These are phyloP conservation scores for Drosophila nigromelanica DNA, from an alignment of 1,140 invertebrate species.

Conservation along the genomic window DNA sequence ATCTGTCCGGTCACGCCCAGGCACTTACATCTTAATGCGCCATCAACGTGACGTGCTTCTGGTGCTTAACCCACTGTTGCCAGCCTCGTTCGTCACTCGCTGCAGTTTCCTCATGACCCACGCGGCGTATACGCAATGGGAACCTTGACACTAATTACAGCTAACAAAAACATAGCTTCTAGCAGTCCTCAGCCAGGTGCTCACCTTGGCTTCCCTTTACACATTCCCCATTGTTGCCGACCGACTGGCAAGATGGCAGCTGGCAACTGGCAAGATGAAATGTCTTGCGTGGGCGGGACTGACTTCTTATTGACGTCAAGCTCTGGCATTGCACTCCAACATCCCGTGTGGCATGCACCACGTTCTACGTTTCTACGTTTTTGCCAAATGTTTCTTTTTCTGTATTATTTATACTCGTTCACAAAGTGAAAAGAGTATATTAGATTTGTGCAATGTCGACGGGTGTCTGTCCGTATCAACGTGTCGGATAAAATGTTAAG, in stretches of 20 bases:
- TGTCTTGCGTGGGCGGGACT: constrained; percentile 11
- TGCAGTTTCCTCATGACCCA: constrained; percentile 19
- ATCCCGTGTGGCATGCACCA: constrained; percentile 10
- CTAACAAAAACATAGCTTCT: constrained; percentile 48
- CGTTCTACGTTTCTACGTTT: background rate
- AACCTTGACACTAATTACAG: constrained; percentile 77
- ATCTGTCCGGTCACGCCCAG: constrained; percentile 52
- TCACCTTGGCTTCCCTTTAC: constrained; percentile 31
- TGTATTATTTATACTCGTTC: background rate
- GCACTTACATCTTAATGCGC: constrained; percentile 74
- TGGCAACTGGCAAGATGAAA: constrained; percentile 34
- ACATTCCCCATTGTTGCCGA: constrained; percentile 37
- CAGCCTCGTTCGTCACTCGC: background rate
- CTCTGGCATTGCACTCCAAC: constrained; percentile 60
- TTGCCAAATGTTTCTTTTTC: background rate
- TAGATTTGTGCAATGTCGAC: too few species aligned
- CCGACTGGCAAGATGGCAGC: constrained; percentile 13
- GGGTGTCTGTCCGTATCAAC: too few species aligned
- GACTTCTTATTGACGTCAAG: constrained; percentile 47
- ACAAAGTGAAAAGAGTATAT: too few species aligned
- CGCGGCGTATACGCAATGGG: constrained; percentile 46
- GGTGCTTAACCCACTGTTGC: constrained; percentile 27
- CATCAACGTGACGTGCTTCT: constrained; percentile 71
- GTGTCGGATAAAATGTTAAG: too few species aligned
- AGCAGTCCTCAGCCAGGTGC: constrained; percentile 29